Conservation (phyloP, 2,888 invertebrate genomes). For the Glaucopsyche alexis region DNA sequence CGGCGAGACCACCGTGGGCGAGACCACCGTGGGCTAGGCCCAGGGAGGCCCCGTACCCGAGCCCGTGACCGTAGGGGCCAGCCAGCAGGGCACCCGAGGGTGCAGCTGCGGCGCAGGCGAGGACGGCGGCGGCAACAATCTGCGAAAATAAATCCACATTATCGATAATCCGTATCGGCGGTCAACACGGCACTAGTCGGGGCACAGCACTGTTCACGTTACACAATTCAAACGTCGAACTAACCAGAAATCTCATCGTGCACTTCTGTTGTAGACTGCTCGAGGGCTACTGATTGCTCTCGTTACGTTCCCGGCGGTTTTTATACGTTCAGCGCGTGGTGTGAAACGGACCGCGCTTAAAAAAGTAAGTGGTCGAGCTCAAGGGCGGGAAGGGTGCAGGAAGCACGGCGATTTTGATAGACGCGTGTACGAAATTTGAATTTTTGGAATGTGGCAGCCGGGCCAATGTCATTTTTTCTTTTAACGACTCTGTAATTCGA, state of each 20-base stretch:
- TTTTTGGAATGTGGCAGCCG: slow-evolving; percentile 39
- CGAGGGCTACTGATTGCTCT: slow-evolving; percentile 77
- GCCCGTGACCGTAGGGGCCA: slow-evolving; percentile 53
- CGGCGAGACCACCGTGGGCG: slow-evolving; percentile 48
- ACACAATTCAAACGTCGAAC: slow-evolving; percentile 46
- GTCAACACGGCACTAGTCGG: slow-evolving; percentile 43
- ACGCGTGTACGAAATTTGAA: slow-evolving; percentile 52
- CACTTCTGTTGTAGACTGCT: slow-evolving; percentile 78
- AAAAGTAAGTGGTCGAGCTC: slow-evolving; percentile 73
- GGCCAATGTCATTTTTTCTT: slow-evolving; percentile 34
- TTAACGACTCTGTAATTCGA: slow-evolving; percentile 20
- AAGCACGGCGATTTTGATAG: slow-evolving; percentile 61
- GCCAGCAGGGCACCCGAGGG: slow-evolving; percentile 66
- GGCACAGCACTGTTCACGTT: slow-evolving; percentile 47
- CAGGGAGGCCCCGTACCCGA: slow-evolving; percentile 37
- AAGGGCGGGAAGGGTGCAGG: slow-evolving; percentile 78
- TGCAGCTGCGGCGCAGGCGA: slow-evolving; percentile 69
- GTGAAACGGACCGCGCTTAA: slow-evolving; percentile 65
- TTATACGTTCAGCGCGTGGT: slow-evolving; percentile 63
- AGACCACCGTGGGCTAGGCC: slow-evolving; percentile 49
- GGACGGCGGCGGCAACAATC: slow-evolving; percentile 79
- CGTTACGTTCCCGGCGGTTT: slow-evolving; percentile 62
- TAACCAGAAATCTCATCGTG: slow-evolving; percentile 78
- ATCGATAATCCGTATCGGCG: slow-evolving; percentile 40
- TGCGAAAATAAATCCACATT: slow-evolving; percentile 54